Conservation (phyloP, 2,797 vertebrate species). For the Chromis chromis region DNA sequence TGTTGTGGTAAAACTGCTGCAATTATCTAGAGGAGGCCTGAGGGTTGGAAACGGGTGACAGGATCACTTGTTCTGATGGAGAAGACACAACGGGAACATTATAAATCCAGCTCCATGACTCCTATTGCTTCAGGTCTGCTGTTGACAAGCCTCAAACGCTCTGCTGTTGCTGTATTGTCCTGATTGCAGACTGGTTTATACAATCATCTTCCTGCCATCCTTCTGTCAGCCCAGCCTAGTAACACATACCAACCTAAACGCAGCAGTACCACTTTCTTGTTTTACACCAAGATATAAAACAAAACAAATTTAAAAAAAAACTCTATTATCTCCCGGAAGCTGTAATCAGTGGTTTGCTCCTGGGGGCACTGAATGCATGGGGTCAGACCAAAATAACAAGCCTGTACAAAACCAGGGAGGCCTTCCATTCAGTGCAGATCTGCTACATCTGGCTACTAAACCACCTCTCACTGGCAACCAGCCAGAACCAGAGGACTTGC, state of each 20-base stretch:
- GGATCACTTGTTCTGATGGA: constrained; percentile 56
- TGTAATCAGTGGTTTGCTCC: constrained; percentile 49
- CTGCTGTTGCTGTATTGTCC: background rate
- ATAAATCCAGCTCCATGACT: constrained; percentile 47
- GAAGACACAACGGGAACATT: constrained; percentile 40
- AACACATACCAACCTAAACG: background rate
- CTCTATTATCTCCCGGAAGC: constrained; percentile 20
- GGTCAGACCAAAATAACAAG: constrained; percentile 71
- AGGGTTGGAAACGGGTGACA: constrained; percentile 53
- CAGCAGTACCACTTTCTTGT: constrained; percentile 10
- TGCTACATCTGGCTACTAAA: constrained; percentile 60
- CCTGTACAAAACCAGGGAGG: constrained; percentile 65
- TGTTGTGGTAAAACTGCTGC: constrained; percentile 60
- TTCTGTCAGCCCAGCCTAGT: background rate
- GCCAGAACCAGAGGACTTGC: constrained; percentile 22
- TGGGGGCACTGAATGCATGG: constrained; percentile 26
- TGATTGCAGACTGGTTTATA: background rate
- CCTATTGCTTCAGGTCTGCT: constrained; percentile 39
- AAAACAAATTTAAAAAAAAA: background rate
- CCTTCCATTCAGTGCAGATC: background rate
- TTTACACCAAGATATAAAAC: constrained; percentile 20
- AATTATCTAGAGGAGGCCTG: constrained; percentile 67
- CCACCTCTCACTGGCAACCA: constrained; percentile 56
- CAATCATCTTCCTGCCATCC: constrained; percentile 7
- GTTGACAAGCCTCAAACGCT: constrained; percentile 11